Percentiles rank a stretch among this genome's conserved stretches.
These are phyloP conservation scores for Oncorhynchus tshawytscha DNA, from an alignment of 2,113 vertebrate genomes.

Conservation along the genomic window DNA sequence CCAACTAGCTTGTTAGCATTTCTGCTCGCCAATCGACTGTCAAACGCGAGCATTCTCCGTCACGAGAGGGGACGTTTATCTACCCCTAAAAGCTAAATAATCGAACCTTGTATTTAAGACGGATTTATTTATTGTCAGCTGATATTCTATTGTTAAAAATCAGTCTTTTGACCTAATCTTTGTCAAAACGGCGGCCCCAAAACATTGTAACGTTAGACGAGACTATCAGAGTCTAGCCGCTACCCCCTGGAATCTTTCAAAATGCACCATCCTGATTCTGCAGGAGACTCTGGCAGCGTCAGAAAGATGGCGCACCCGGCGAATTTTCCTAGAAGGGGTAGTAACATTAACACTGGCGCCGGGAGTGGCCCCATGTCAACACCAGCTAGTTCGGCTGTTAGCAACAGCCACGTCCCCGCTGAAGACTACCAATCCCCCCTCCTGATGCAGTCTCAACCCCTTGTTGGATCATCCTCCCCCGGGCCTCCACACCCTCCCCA, in stretches of 20 bases:
- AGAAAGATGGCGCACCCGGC: constrained; percentile 96
- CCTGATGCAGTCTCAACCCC: constrained; percentile 81
- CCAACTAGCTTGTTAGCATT: constrained; percentile 54
- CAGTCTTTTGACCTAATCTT: constrained; percentile 28
- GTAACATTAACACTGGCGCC: constrained; percentile 67
- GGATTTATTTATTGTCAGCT: constrained; percentile 34
- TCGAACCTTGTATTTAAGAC: constrained; percentile 13
- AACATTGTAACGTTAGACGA: constrained; percentile 56
- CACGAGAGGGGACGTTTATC: constrained; percentile 42
- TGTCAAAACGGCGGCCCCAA: constrained; percentile 71
- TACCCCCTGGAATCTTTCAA: constrained; percentile 68
- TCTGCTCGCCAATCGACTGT: constrained; percentile 42
- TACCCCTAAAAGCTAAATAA: constrained; percentile 28
- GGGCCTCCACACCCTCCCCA: constrained; percentile 88
- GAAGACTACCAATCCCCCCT: constrained; percentile 78
- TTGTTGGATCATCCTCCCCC: constrained; percentile 77
- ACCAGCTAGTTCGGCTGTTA: constrained; percentile 72
- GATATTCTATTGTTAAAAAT: constrained; percentile 38
- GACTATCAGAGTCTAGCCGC: no score
- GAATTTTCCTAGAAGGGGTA: constrained; percentile 81
- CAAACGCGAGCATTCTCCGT: constrained; percentile 26
- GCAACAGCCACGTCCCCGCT: constrained; percentile 76
- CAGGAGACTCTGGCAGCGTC: constrained; percentile 84
- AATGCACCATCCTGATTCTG: constrained; percentile 96
- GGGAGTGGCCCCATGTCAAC: constrained; percentile 66